Conservation (phyloP, 2,797 vertebrate species). For the Ara ararauna region DNA sequence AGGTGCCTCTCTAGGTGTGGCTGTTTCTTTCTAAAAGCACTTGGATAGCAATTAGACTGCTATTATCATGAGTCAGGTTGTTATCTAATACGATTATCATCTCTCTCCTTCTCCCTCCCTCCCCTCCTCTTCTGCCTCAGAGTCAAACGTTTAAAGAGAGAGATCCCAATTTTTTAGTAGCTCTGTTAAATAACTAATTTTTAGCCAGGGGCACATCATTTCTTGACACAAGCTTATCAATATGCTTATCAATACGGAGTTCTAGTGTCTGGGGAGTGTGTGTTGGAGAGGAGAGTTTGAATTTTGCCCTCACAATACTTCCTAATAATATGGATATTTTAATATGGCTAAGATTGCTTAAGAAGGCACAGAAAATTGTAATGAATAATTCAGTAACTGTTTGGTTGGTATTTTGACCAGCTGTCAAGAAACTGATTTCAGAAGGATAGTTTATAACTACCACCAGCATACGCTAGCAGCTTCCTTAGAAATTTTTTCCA, state of each 20-base stretch:
- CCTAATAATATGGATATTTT: background rate
- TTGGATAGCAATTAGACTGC: conserved; percentile 24
- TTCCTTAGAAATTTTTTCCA: background rate
- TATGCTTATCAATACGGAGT: background rate
- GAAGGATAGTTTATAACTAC: background rate
- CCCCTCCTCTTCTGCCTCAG: background rate
- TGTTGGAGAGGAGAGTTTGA: background rate
- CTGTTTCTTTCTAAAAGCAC: conserved; percentile 13
- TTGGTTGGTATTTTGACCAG: background rate
- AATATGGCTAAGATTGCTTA: background rate
- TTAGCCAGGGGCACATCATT: background rate
- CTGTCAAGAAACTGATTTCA: background rate
- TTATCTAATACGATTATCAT: conserved; percentile 43
- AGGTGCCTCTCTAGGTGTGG: conserved; percentile 9
- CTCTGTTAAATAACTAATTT: background rate
- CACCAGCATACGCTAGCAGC: background rate
- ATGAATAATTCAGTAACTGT: background rate
- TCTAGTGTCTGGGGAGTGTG: rapidly evolving
- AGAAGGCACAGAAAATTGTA: background rate
- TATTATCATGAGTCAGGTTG: conserved; percentile 34
- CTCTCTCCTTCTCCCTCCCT: background rate
- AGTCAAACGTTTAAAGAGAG: conserved; percentile 34
- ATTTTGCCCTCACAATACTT: background rate
- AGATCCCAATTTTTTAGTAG: background rate
- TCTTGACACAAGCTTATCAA: background rate